Conservation (phyloP, 2,888 invertebrate species). For the Aphodius granarius region DNA sequence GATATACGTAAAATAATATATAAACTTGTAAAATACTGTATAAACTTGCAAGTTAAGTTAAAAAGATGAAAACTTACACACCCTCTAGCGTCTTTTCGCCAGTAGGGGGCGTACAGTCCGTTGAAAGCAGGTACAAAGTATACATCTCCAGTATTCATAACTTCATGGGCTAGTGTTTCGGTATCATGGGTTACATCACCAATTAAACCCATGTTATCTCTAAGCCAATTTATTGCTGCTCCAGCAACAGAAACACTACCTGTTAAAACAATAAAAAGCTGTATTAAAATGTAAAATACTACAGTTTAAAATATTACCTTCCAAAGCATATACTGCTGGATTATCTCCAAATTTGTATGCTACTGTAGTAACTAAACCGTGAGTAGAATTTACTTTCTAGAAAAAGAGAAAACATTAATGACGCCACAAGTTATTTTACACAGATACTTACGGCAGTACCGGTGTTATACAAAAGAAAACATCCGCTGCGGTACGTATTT, state of each 20-base stretch:
- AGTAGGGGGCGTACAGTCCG: constrained; percentile 96
- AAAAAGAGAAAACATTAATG: constrained; percentile 32
- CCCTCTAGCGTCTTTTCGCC: constrained; percentile 96
- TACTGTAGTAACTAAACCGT: constrained; percentile 94
- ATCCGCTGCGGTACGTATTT: constrained; percentile 89
- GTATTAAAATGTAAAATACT: constrained; percentile 3
- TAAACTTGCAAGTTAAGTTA: too few species aligned
- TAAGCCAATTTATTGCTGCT: constrained; percentile 88
- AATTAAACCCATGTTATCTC: constrained; percentile 88
- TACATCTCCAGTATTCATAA: constrained; percentile 89
- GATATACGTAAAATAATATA: too few species aligned
- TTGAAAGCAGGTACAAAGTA: constrained; percentile 98
- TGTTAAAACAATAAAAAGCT: constrained; percentile 35
- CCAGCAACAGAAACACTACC: constrained; percentile 92
- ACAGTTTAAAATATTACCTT: constrained; percentile 60
- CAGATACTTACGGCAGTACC: constrained; percentile 65
- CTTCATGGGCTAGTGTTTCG: constrained; percentile 60
- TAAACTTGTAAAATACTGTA: too few species aligned
- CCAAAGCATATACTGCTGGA: constrained; percentile 89
- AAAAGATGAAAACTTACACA: constrained; percentile 52
- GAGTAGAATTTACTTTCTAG: constrained; percentile 79
- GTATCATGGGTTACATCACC: constrained; percentile 71
- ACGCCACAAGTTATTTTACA: constrained; percentile 6
- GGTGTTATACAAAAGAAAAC: constrained; percentile 94
- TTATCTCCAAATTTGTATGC: constrained; percentile 90